A percentile compares a stretch with the other conserved stretches of the same genome.
Conservation (phyloP, 2,888 invertebrate species). For the Aphodius granarius region DNA sequence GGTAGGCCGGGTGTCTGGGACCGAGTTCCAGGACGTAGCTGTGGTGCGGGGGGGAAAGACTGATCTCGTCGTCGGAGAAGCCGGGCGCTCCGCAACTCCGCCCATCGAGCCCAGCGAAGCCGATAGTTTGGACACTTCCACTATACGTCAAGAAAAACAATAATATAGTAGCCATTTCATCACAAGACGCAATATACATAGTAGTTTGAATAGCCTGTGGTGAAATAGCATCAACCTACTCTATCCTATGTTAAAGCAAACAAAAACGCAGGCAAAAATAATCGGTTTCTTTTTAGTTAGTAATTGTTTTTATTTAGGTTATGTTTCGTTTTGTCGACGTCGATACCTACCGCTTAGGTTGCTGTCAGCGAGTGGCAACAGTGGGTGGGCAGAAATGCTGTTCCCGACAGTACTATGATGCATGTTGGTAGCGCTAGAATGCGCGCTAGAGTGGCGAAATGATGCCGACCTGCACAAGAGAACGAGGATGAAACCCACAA, state of each 20-base stretch:
- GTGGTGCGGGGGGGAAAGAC: conserved; percentile 64
- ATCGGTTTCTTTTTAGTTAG: too few species aligned
- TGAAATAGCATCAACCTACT: neutral
- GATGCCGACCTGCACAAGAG: conserved; percentile 85
- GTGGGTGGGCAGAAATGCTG: conserved; percentile 92
- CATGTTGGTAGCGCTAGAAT: conserved; percentile 69
- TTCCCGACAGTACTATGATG: conserved; percentile 73
- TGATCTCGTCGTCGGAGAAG: conserved; percentile 89
- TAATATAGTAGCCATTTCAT: neutral
- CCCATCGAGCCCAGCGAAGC: conserved; percentile 63
- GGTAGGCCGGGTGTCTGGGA: conserved; percentile 57
- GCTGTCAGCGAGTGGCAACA: conserved; percentile 80
- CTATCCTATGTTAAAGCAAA: neutral
- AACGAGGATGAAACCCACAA: conserved; percentile 46
- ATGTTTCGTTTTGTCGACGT: neutral
- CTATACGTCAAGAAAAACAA: conserved; percentile 35
- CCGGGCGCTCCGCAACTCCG: conserved; percentile 58
- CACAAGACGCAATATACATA: too few species aligned
- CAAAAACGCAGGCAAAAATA: neutral
- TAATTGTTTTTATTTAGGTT: neutral
- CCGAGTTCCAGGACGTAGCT: conserved; percentile 64
- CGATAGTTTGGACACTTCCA: conserved; percentile 58
- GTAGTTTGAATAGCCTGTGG: neutral
- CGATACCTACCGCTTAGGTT: conserved; percentile 59
- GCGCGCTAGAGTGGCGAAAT: conserved; percentile 81